Evolutionary conservation across 2,797 vertebrate genomes (phyloP), one percentile per base, ranked within the genome.

Genomic region (Emydoidea blandingii): DNA sequence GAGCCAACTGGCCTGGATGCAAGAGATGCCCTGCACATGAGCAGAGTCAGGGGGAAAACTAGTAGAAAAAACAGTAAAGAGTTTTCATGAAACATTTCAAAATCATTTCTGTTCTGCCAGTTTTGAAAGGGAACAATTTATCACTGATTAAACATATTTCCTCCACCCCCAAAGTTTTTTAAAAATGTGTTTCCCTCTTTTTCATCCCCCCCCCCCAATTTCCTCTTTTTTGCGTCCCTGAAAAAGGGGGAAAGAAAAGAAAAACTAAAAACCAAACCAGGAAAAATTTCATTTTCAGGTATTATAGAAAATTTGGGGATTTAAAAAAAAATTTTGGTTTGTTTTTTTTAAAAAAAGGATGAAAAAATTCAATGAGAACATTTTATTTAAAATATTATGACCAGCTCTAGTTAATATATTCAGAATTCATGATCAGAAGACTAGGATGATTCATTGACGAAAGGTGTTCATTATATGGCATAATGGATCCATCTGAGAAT

Each of bases 391-490:
- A 95, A 87, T 31, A 49, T 88, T 93, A 18, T 83, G 68, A 79
- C 76, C 62, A 91, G 50, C 81, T 92, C 41, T 25, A 41, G 41
- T 62, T 95, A 91, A 4, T 0, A 0, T 78, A 83, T 90, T 91
- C 94, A 54, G 91, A 31, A 92, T 96, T 82, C 88, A 91, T 81
- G 85, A 93, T 85, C 56, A 86, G 49, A 47, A 57, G 94, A 95
- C 25, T 25, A 23, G 19, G 18, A 81, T 57, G 79, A 92, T 89
- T 94, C 0, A 89, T n/a, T 91, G 85, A 89, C 91, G 87, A 62
- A 86, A 50, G 49, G 87, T 79, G 90, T 47, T 95, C 57, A 93
- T 91, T 68, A 19, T 37, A 68, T 37, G 62, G 16, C n/a, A 86
- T 57, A 34, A 59, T 79, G 44, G 37, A 53, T 41, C 19, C 19